Conservation (phyloP, 2,888 invertebrate genomes). For the Aphidius colemani region DNA sequence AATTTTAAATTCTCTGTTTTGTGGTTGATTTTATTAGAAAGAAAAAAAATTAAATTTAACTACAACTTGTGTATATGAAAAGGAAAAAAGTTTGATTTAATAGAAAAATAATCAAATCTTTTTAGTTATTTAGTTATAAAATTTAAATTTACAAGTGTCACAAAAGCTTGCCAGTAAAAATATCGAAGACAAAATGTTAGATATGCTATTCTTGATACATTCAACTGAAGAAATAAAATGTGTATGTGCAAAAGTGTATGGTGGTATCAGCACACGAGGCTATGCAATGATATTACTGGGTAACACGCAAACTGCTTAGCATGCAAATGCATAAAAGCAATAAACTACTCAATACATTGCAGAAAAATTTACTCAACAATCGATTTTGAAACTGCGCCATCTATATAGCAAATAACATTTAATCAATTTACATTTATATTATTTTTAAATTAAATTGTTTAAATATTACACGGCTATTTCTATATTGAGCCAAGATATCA, state of each 20-base stretch:
- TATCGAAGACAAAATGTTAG: slow-evolving; percentile 60
- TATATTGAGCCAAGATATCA: not conserved
- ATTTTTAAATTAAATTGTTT: not conserved
- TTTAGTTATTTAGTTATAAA: slow-evolving; percentile 47
- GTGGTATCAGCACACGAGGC: slow-evolving; percentile 46
- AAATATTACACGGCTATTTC: not conserved
- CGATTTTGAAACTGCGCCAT: slow-evolving; percentile 48
- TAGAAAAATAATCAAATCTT: too few relatives aligned
- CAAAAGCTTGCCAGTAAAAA: slow-evolving; percentile 49
- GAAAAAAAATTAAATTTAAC: not conserved
- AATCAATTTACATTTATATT: slow-evolving; percentile 19
- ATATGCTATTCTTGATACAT: slow-evolving; percentile 42
- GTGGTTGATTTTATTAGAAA: too few relatives aligned
- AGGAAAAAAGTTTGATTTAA: not conserved
- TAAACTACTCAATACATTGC: slow-evolving; percentile 60
- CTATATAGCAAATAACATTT: slow-evolving; percentile 14
- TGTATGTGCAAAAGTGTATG: slow-evolving; percentile 38
- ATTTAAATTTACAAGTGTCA: slow-evolving; percentile 61
- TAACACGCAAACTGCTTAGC: slow-evolving; percentile 60
- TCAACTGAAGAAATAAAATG: not conserved
- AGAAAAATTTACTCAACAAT: slow-evolving; percentile 54
- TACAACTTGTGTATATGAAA: not conserved
- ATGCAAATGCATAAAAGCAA: slow-evolving; percentile 61
- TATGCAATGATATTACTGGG: slow-evolving; percentile 57
- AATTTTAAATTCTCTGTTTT: too few relatives aligned